Base-by-base conservation (phyloP, 2,888 invertebrate species). In the Coelogynopora nodosa region DNA sequence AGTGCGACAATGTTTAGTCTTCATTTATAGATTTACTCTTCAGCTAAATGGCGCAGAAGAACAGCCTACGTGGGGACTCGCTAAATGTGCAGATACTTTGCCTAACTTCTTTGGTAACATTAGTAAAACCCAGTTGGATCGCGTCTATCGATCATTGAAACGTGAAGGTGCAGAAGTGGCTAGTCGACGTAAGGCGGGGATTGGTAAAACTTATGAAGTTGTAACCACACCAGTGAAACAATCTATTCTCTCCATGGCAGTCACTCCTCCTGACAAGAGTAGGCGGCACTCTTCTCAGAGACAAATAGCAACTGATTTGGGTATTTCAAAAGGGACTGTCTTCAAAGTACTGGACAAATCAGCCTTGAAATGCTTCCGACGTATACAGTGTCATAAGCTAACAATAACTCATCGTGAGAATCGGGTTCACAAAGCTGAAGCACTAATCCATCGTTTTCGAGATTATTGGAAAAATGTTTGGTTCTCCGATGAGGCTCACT, bases 61-160 rank as follows among this genome's bases (percentile, higher is more conserved):
- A 80, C 80, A 29, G 80, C 27, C 80, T 5, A 80, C 80, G n/a
- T 80, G 80, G n/a, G 80, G 80, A 5, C 80, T 80, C 80, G 29
- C 80, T 26, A 80, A 80, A 80, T 80, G 80, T 80, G 29, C 80
- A 10, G 80, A 80, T 2, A 80, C n/a, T 27, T 27, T 23, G 80
- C 80, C 80, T 26, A 80, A 10, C 29, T 80, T 80, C 80, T 80
- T 80, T n/a, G n/a, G 29, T 27, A 80, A 80, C 2, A 80, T 80
- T 23, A 80, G 80, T 27, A 80, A 80, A 80, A 80, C n/a, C 29
- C 80, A 80, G 23, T 10, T 80, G 80, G 80, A 80, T 27, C 80
- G 80, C 80, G 80, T 23, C 23, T 80, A 67, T 80, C 80, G 80
- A 80, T 2, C 80, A 80, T 80, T 80, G 27, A 80, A 80, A 80